Conservation (phyloP, 2,888 invertebrate genomes). For the Ophion ventricosus region DNA sequence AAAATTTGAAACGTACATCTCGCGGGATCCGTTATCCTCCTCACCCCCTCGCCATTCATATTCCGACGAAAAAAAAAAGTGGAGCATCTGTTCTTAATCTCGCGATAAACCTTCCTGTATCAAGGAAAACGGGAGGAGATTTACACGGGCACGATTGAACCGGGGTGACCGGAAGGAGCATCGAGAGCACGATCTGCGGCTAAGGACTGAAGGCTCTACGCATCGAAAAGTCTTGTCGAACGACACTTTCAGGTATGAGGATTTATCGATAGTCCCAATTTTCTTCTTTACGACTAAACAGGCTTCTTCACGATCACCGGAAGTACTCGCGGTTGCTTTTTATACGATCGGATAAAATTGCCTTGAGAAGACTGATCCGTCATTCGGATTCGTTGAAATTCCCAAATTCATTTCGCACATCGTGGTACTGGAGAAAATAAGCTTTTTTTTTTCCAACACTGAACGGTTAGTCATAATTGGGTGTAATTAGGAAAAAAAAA, state of each 20-base stretch:
- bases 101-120: slow-evolving; percentile 63
- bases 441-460: too few species aligned
- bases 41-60: slow-evolving; percentile 32
- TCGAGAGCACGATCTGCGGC: slow-evolving; percentile 5
- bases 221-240: slow-evolving; percentile 4
- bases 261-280: not conserved
- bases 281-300: not conserved
- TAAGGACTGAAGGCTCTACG: slow-evolving; percentile 3
- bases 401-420: not conserved
- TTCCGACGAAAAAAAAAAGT: slow-evolving; percentile 49
- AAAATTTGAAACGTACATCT: not conserved
- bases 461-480: too few species aligned
- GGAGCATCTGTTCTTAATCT: slow-evolving; percentile 63
- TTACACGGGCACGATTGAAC: slow-evolving; percentile 21
- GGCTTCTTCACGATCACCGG: not conserved
- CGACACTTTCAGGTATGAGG: slow-evolving; percentile 31
- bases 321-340: not conserved
- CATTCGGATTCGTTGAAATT: not conserved
- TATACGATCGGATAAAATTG: not conserved
- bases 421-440: too few species aligned
- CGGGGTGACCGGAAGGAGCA: slow-evolving; percentile 7
- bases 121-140: slow-evolving; percentile 62
- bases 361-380: not conserved
- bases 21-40: not conserved
- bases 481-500: too few species aligned